Evolutionary conservation across 2,113 vertebrate genomes (phyloP).

Genomic region (Clinocottus analis): DNA sequence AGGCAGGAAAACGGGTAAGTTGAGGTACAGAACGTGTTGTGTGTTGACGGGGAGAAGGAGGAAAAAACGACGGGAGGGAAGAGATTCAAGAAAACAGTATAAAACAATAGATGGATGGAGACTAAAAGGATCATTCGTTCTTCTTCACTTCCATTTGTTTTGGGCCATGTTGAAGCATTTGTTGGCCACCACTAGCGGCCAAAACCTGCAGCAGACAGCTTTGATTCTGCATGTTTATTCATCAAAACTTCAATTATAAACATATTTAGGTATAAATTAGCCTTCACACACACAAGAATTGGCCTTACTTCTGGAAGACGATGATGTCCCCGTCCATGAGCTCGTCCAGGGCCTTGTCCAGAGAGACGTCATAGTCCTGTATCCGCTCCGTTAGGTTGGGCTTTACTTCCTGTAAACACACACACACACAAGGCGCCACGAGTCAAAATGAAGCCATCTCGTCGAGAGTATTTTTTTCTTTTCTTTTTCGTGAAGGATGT

Average conservation of each 20-base stretch:
- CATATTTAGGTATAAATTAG: neutral
- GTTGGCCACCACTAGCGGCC: neutral
- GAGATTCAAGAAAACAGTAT: neutral
- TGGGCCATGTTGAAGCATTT: too few relatives aligned
- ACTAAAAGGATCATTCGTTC: neutral
- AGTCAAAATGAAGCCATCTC: conserved; percentile 8
- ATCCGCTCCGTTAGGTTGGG: conserved; percentile 99
- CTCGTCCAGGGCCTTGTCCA: conserved; percentile 99
- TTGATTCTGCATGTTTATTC: neutral
- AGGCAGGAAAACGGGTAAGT: neutral
- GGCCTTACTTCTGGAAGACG: conserved; percentile 97
- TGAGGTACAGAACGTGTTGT: neutral
- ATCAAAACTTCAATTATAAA: neutral
- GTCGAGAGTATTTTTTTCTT: neutral
- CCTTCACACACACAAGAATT: neutral
- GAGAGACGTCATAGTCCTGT: conserved; percentile 99
- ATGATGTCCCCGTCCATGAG: conserved; percentile 99
- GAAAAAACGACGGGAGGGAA: neutral
- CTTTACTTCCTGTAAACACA: conserved; percentile 94
- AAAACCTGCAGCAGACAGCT: neutral
- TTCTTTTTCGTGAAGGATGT: too few relatives aligned
- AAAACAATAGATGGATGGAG: neutral
- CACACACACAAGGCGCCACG: conserved; percentile 32
- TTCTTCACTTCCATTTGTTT: too few relatives aligned
- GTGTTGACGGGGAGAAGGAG: too few relatives aligned